Evolutionary conservation across 2,113 vertebrate genomes (phyloP), one percentile per base, ranked within the genome.

Genomic region (Pomatorhinus ruficollis): DNA sequence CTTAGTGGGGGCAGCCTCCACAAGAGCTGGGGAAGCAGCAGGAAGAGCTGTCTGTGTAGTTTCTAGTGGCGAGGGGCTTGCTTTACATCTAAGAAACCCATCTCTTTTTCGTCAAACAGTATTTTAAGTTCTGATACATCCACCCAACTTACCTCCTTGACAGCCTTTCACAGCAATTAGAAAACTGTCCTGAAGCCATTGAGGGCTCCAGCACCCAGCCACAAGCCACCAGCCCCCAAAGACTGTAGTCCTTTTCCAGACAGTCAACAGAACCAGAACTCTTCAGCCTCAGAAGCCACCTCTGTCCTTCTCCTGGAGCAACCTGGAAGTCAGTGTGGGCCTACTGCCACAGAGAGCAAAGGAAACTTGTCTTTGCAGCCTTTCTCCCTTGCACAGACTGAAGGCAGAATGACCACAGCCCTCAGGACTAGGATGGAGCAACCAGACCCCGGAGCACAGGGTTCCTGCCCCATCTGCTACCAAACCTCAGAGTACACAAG

Each of bases 241-340:
- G 45, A 54, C 24, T 44, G 20, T 6, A 15, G 11, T 80, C 31
- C 19, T 80, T 35, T 60, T 37, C 33, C 52, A 54, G 39, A 6
- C 12, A 15, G 9, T 2, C 23, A 53, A 42, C 2, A 6, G 40
- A 76, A 40, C 6, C 8, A 76, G 33, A 44, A 0, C 2, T 24
- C 50, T 28, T 53, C 17, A 35, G 30, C 9, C 4, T 35, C 56
- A 65, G 45, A 44, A 44, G 31, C 9, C 44, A 27, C 5, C 30
- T 35, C 37, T 59, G n/a, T 27, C 23, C 7, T 66, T 28, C 22
- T 72, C 11, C 60, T 53, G 39, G 19, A 63, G n/a, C 33, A 35
- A 37, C 22, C 14, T 37, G 12, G 20, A 53, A 12, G 23, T 42
- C 72, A 31, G 0, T 5, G 16, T 53, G 44, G 31, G 15, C 15